Evolutionary conservation across 1,140 invertebrate genomes (phyloP).

Genomic region (Kradibia gibbosae): DNA sequence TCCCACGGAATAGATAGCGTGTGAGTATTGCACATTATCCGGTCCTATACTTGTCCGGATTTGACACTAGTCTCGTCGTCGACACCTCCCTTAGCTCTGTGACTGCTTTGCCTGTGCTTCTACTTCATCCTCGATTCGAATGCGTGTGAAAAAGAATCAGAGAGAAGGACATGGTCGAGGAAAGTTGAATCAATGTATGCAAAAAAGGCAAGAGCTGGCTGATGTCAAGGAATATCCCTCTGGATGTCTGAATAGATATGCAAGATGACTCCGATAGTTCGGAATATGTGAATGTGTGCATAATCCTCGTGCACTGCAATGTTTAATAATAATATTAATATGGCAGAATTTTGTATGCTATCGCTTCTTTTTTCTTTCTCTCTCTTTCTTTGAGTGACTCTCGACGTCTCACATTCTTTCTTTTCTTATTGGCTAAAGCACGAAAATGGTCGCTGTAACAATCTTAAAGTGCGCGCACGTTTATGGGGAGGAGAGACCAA

Average conservation of each 20-base stretch:
- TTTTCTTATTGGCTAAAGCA: constrained; percentile 8
- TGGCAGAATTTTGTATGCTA: constrained; percentile 30
- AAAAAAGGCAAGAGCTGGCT: constrained; percentile 45
- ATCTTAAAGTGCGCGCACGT: background rate
- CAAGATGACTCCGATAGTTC: constrained; percentile 48
- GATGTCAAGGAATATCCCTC: constrained; percentile 44
- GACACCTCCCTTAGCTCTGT: background rate
- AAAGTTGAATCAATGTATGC: too few relatives aligned
- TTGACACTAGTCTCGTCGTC: constrained; percentile 48
- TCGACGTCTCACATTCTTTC: too few relatives aligned
- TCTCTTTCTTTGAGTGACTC: background rate
- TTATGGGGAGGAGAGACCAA: background rate
- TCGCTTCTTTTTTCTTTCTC: background rate
- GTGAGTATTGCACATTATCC: constrained; percentile 69
- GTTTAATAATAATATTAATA: constrained; percentile 69
- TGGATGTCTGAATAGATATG: constrained; percentile 28
- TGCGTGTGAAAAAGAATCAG: constrained; percentile 35
- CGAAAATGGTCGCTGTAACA: background rate
- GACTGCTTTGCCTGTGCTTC: background rate
- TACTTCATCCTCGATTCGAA: background rate
- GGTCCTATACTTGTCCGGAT: constrained; percentile 56
- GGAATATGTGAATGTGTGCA: constrained; percentile 64
- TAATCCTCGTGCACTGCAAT: constrained; percentile 60
- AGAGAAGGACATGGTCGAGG: too few relatives aligned
- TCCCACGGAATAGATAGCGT: constrained; percentile 59